Conservation (phyloP, 2,797 vertebrate genomes). For the Hypotaenidia okinawae region DNA sequence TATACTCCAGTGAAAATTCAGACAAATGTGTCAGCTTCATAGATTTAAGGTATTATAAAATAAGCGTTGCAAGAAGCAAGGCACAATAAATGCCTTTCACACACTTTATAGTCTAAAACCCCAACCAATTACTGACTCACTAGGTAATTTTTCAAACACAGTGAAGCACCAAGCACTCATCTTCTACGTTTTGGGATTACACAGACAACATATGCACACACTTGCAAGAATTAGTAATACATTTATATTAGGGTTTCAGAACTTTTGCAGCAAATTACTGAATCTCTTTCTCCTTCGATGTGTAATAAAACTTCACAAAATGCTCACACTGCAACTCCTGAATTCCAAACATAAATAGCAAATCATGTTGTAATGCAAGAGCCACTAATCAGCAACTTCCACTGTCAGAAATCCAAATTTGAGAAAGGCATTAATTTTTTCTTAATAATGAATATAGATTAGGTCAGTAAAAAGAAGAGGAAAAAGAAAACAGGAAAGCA, state of each 20-base stretch:
- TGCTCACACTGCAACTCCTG: not conserved
- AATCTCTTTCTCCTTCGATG: not conserved
- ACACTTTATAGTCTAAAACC: not conserved
- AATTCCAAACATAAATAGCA: not conserved
- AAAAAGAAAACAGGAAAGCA: fast-evolving
- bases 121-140: slow-evolving; percentile 4
- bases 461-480: not conserved
- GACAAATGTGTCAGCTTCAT: not conserved
- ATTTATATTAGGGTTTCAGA: not conserved
- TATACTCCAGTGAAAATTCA: not conserved
- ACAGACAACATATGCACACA: slow-evolving; percentile 17
- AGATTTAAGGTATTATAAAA: not conserved
- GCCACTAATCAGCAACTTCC: not conserved
- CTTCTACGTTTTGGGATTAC: not conserved
- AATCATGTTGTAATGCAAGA: not conserved
- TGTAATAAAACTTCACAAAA: not conserved
- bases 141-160: not conserved
- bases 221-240: slow-evolving; percentile 59
- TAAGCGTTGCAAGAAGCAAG: not conserved
- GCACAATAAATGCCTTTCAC: not conserved
- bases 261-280: not conserved
- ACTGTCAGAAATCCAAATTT: not conserved
- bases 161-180: not conserved
- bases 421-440: not conserved
- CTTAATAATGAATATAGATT: not conserved